phyloP scores from a whole-genome alignment of 2,797 vertebrate species.

The Sciurus carolinensis region DNA sequence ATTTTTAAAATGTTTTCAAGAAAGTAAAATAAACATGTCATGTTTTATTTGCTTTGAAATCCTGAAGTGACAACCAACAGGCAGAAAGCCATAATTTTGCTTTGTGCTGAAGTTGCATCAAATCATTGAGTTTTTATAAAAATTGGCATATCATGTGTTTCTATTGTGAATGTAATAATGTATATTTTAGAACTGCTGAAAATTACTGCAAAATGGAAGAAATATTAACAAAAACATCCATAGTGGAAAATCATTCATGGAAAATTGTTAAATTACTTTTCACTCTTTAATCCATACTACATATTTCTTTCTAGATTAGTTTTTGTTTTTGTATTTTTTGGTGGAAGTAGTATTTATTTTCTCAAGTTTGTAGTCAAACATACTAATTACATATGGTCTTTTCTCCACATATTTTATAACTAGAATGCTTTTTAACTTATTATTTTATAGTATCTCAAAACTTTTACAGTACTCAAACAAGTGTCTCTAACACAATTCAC shows the following conservation, averaged over 20 bases:
- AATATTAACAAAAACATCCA: slow-evolving; percentile 38
- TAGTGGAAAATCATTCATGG: background rate
- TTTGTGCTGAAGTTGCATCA: slow-evolving; percentile 55
- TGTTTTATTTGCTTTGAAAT: slow-evolving; percentile 73
- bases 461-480: slow-evolving; percentile 10
- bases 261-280: background rate
- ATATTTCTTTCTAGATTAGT: background rate
- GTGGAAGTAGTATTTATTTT: background rate
- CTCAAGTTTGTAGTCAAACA: background rate
- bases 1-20: slow-evolving; percentile 55
- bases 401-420: background rate
- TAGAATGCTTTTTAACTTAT: background rate
- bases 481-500: background rate
- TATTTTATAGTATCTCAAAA: background rate
- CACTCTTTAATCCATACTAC: background rate
- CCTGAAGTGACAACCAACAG: slow-evolving; percentile 62
- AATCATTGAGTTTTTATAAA: slow-evolving; percentile 72
- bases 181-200: slow-evolving; percentile 61
- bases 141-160: slow-evolving; percentile 28
- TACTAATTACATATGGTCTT: slow-evolving; percentile 10
- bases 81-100: slow-evolving; percentile 65
- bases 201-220: slow-evolving; percentile 55
- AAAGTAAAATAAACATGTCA: slow-evolving; percentile 66
- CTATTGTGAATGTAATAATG: slow-evolving; percentile 51
- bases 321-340: background rate